phyloP scores from a whole-genome alignment of 2,888 invertebrate species.

The Dasypolia templi region DNA sequence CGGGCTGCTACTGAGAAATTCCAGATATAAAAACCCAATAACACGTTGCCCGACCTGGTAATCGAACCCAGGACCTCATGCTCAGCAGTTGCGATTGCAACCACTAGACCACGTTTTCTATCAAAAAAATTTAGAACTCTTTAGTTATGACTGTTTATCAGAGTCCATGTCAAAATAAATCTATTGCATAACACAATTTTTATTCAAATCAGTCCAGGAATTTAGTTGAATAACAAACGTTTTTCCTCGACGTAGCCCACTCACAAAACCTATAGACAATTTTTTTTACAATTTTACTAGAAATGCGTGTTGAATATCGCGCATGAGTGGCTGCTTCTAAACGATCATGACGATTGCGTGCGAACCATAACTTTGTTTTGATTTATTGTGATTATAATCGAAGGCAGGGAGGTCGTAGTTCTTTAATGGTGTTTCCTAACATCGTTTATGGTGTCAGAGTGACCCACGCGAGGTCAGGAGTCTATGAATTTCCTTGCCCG shows the following conservation, averaged over 20 bases:
- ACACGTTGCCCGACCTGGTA: no score
- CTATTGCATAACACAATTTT: not conserved
- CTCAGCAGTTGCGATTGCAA: no score
- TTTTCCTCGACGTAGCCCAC: not conserved
- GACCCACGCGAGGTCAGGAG: conserved; percentile 17
- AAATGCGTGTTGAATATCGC: conserved; percentile 33
- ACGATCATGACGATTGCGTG: conserved; percentile 58
- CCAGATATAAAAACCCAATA: no score
- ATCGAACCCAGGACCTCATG: no score
- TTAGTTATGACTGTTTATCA: no score
- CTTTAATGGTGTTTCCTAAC: conserved; percentile 57
- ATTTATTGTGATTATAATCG: conserved; percentile 64
- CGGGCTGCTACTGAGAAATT: no score
- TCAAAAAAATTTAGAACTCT: no score
- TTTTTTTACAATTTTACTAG: conserved; percentile 9
- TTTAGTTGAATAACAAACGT: not conserved
- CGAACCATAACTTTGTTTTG: conserved; percentile 58
- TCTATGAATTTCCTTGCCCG: no score
- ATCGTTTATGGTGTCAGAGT: conserved; percentile 40
- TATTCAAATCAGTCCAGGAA: not conserved
- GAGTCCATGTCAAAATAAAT: not conserved
- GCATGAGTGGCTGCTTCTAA: conserved; percentile 29
- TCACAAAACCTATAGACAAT: not conserved
- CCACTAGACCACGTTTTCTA: no score
- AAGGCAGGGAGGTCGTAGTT: conserved; percentile 53